Percentiles rank a stretch among this genome's conserved stretches.
phyloP scores from a whole-genome alignment of 2,113 vertebrate species.

The Forbesichthys agassizii region DNA sequence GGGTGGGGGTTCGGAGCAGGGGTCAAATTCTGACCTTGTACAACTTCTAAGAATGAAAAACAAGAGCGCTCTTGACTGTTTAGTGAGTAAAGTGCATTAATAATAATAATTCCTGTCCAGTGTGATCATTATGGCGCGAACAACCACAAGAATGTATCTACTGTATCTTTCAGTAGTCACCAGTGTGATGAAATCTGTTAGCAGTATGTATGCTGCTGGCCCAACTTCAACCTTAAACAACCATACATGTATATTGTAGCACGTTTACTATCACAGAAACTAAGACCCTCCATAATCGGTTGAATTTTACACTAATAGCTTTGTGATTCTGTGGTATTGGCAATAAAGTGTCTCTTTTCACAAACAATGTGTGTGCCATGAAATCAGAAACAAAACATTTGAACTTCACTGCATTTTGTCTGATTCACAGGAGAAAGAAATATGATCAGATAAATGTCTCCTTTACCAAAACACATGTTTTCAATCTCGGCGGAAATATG shows the following conservation, averaged over 20 bases:
- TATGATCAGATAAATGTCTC: slow-evolving; percentile 72
- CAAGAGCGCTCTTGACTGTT: neutral
- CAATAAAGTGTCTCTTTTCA: no score
- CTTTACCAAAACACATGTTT: slow-evolving; percentile 76
- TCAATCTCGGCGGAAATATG: slow-evolving; percentile 74
- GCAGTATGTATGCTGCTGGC: no score
- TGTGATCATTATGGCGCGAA: neutral
- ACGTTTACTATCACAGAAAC: no score
- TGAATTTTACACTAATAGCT: no score
- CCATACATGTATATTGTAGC: neutral
- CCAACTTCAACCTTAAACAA: neutral
- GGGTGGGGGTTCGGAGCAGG: no score
- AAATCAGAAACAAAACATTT: neutral
- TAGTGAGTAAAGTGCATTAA: neutral
- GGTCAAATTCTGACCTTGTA: neutral
- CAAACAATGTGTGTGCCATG: neutral
- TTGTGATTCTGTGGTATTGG: no score
- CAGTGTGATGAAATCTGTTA: no score
- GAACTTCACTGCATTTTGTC: slow-evolving; percentile 40
- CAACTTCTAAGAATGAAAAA: slow-evolving; percentile 5
- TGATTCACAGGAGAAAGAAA: slow-evolving; percentile 67
- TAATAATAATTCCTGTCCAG: neutral
- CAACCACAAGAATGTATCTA: neutral
- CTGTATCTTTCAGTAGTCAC: no score
- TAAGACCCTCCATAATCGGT: no score